Base-by-base conservation (phyloP, 2,113 vertebrate species). In the Cryptomyrus ogoouensis region DNA sequence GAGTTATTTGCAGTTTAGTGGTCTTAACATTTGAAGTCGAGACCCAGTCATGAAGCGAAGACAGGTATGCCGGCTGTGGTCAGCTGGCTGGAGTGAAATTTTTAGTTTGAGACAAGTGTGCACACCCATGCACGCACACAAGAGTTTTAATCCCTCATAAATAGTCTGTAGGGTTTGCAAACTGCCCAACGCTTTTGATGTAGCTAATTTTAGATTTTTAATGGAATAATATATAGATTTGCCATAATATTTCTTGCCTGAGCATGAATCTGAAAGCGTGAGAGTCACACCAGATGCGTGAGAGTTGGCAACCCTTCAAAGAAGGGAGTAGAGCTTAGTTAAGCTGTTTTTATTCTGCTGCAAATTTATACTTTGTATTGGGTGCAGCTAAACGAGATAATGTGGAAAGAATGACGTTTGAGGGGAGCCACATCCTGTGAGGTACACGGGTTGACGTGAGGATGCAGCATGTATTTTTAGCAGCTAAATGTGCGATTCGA, bases 401-500 rank as follows among this genome's bases (percentile, higher is more conserved):
- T 92, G 91, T 90, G 44, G 52, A 62, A 90, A 85, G 80, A 39
- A 49, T 88, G 49, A 56, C 2, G 50, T 47, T 90, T 62, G 92
- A 93, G 93, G 87, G 93, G 91, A 94, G 93, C 93, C 92, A 89
- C 80, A 49, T 88, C 52, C 89, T 88, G 90, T 15, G 5, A 42
- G 74, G 15, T 35, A 1, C 87, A 62, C 90, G 90, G 93, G 90
- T 87, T 89, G 84, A 46, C 89, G 15, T 85, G 44, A 88, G 88
- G 90, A 88, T 90, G 91, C 49, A 90, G 91, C 27, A 89, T 87
- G 89, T 95, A 95, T 94, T 95, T 94, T 93, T 93, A 94, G 93
- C 91, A 89, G 52, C 87, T 83, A 89, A 90, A 90, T 84, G 90
- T 91, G 94, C 92, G 93, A 95, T 92, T 90, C 91, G 93, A 95